Conservation (phyloP, 92 coral and sea anemone genomes). For the Virgularia gustaviana region DNA sequence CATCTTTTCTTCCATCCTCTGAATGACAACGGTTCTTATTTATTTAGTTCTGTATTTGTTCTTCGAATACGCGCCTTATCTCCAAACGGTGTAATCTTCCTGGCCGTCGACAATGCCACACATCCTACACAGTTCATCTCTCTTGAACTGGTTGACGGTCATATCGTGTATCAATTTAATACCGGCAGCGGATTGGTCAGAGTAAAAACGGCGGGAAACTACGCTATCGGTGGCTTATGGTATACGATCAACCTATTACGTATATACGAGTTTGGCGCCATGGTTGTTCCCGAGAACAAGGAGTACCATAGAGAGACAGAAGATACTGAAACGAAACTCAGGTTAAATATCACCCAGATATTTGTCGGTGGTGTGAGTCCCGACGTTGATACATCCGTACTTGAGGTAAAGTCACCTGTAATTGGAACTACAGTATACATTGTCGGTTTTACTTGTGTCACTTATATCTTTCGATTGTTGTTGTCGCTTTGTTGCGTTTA, state of each 20-base stretch:
- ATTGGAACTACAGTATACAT: not conserved
- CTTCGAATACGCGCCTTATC: constrained; percentile 82
- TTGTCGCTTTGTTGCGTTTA: not conserved
- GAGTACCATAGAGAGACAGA: constrained; percentile 62
- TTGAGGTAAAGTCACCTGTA: constrained; percentile 56
- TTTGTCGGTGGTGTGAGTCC: constrained; percentile 77
- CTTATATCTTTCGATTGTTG: too few species aligned
- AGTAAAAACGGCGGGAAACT: constrained; percentile 52
- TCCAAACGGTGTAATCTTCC: constrained; percentile 78
- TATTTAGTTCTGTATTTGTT: constrained; percentile 56
- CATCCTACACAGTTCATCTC: constrained; percentile 31
- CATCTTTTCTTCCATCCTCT: not conserved
- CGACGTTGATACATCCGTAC: constrained; percentile 61
- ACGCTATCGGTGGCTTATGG: constrained; percentile 71
- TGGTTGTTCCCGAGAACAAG: constrained; percentile 64
- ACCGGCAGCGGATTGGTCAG: constrained; percentile 68
- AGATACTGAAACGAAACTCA: not conserved
- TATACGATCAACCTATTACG: constrained; percentile 65
- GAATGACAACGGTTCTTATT: too few species aligned
- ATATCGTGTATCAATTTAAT: constrained; percentile 32
- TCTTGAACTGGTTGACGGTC: constrained; percentile 33
- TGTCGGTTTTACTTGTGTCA: not conserved
- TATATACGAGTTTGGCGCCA: constrained; percentile 77
- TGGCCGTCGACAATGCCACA: constrained; percentile 63
- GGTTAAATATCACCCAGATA: constrained; percentile 61